phyloP scores from a whole-genome alignment of 2,113 vertebrate genomes.

The Hypocryptadius cinnamomeus region DNA sequence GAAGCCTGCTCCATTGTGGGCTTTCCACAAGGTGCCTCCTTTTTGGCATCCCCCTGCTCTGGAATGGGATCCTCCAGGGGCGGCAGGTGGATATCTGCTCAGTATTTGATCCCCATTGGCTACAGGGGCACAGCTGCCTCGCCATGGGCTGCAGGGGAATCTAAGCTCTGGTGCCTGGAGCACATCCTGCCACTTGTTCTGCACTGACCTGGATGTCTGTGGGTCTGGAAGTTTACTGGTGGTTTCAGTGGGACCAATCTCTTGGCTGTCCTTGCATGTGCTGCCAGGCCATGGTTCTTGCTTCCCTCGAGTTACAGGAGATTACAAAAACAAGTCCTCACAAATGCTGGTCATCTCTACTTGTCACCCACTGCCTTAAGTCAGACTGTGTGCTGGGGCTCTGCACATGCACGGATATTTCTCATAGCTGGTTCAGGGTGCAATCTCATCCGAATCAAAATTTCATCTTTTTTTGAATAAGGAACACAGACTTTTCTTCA shows the following conservation, averaged over 20 bases:
- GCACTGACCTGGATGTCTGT: too few species aligned
- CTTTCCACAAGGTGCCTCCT: not conserved
- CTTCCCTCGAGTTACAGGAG: not conserved
- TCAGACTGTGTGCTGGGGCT: not conserved
- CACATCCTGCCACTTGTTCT: not conserved
- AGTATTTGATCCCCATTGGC: fast-evolving
- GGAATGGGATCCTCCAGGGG: fast-evolving
- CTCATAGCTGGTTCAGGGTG: not conserved
- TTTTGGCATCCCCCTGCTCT: not conserved
- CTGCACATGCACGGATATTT: not conserved
- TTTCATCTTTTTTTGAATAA: not conserved
- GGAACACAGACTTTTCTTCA: not conserved
- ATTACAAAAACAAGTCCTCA: not conserved
- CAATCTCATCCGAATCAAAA: not conserved
- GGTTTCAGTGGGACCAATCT: not conserved
- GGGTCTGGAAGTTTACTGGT: not conserved
- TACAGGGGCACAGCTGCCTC: not conserved
- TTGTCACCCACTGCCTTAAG: not conserved
- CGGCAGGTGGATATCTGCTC: not conserved
- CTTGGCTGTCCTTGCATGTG: not conserved
- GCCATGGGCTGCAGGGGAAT: not conserved
- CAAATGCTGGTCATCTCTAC: fast-evolving
- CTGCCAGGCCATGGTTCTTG: not conserved
- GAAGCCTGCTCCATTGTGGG: not conserved
- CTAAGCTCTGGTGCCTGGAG: too few species aligned